Evolutionary conservation across 1,140 invertebrate species (phyloP).

Genomic region (Pseudobourletiella spinata): DNA sequence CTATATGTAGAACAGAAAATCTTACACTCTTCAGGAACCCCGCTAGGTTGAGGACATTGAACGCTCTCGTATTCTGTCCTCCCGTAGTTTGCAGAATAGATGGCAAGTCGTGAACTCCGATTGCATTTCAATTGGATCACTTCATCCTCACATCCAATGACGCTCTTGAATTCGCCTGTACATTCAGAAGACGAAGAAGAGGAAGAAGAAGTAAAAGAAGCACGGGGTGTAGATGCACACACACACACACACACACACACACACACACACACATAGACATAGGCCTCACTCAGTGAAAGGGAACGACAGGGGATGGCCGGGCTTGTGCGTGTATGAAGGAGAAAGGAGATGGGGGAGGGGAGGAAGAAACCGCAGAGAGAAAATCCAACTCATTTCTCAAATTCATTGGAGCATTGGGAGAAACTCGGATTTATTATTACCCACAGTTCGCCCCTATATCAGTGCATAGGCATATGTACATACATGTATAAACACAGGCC

Average conservation of each 20-base stretch:
- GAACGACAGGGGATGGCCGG: too few relatives aligned
- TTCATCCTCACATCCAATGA: conserved; percentile 83
- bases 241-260: not conserved
- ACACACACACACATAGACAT: too few relatives aligned
- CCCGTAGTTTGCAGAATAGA: conserved; percentile 77
- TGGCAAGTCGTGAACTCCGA: conserved; percentile 70
- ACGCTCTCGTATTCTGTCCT: conserved; percentile 77
- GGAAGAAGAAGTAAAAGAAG: not conserved
- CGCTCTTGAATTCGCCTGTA: conserved; percentile 81
- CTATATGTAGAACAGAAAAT: conserved; percentile 34
- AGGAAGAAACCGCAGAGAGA: not conserved
- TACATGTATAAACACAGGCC: too few relatives aligned
- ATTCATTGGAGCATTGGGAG: conserved; percentile 11
- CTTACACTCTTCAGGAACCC: conserved; percentile 80
- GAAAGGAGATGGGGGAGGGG: too few relatives aligned
- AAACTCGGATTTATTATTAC: not conserved
- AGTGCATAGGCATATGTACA: not conserved
- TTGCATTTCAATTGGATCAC: conserved; percentile 70
- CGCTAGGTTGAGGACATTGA: conserved; percentile 75
- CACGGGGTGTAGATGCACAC: too few relatives aligned
- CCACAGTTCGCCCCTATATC: not conserved
- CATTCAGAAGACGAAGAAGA: conserved; percentile 36
- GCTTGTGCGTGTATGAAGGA: too few relatives aligned
- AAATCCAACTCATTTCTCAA: conserved; percentile 11
- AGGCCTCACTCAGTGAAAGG: too few relatives aligned